phyloP scores from a whole-genome alignment of 2,797 vertebrate genomes.

The Lateolabrax maculatus region DNA sequence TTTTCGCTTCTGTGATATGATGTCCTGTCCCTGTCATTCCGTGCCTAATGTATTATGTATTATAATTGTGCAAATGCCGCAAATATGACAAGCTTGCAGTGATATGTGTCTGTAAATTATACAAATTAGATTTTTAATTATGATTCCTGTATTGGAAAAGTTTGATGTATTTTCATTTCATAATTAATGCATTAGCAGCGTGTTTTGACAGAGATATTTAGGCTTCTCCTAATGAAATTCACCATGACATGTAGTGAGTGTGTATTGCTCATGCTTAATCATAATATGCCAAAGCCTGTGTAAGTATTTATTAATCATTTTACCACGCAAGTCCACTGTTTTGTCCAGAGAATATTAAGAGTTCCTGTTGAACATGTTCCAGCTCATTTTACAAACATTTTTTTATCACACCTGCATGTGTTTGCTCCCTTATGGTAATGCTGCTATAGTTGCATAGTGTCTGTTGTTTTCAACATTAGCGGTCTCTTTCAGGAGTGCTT shows the following conservation, averaged over 20 bases:
- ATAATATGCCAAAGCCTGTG: constrained; percentile 45
- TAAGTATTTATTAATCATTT: constrained; percentile 67
- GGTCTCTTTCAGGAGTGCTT: constrained; percentile 35
- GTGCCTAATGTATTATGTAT: constrained; percentile 72
- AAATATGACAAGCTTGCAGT: constrained; percentile 64
- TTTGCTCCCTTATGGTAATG: constrained; percentile 17
- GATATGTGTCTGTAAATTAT: constrained; percentile 65
- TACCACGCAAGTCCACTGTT: constrained; percentile 42
- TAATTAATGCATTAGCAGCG: constrained; percentile 76
- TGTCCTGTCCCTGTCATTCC: constrained; percentile 73
- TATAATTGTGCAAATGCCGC: constrained; percentile 61
- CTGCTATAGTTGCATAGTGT: constrained; percentile 39
- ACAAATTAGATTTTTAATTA: constrained; percentile 81
- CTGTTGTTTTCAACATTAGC: constrained; percentile 41
- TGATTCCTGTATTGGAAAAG: constrained; percentile 67
- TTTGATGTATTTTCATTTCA: constrained; percentile 64
- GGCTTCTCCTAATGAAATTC: constrained; percentile 67
- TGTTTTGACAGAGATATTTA: constrained; percentile 74
- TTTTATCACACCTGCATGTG: constrained; percentile 46
- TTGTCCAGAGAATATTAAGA: constrained; percentile 65
- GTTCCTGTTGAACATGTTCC: constrained; percentile 35
- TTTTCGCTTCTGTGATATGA: constrained; percentile 78
- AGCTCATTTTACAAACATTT: constrained; percentile 44
- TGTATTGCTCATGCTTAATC: constrained; percentile 62
- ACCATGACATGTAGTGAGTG: constrained; percentile 36